These are phyloP conservation scores for Physeter macrocephalus DNA, from an alignment of 2,113 vertebrate genomes.

Conservation along the genomic window DNA sequence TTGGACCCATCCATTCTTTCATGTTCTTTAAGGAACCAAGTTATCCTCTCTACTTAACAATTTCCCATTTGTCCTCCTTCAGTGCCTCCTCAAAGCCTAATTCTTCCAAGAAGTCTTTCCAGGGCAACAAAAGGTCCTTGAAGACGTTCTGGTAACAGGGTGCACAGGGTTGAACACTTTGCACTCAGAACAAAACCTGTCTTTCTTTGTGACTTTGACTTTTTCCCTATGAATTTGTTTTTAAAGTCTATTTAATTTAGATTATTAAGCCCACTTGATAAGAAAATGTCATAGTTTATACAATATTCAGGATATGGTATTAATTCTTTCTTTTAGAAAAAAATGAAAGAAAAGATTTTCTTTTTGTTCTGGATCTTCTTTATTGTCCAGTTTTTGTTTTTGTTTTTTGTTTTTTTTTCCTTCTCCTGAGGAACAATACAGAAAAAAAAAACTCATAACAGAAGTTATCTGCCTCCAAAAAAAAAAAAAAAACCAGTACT, in stretches of 20 bases:
- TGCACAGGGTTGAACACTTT: conserved; percentile 3
- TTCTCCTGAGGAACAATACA: background rate
- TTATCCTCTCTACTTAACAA: conserved; percentile 50
- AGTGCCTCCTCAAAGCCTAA: conserved; percentile 45
- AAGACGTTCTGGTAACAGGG: conserved; percentile 45
- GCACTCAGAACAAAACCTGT: conserved; percentile 37
- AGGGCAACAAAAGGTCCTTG: conserved; percentile 61
- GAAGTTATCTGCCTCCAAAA: conserved; percentile 1
- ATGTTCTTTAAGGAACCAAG: conserved; percentile 38
- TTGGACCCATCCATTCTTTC: conserved; percentile 3
- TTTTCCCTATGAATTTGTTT: conserved; percentile 44
- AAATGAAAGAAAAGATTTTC: conserved; percentile 6
- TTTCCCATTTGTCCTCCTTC: conserved; percentile 56
- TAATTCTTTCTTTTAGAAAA: conserved; percentile 34
- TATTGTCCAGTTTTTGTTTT: background rate
- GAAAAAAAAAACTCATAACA: background rate
- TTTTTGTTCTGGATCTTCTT: background rate
- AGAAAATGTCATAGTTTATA: conserved; percentile 29
- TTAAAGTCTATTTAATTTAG: conserved; percentile 32
- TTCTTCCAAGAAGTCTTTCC: conserved; percentile 64
- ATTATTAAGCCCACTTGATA: conserved; percentile 24
- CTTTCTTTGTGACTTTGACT: conserved; percentile 49
- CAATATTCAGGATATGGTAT: background rate
- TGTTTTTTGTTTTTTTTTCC: too few species aligned
- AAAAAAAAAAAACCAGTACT: background rate